A percentile compares a stretch with the other conserved stretches of the same genome.
Evolutionary conservation across 64 coral and sea anemone species (phyloP).

Genomic region (Hydrozoanthus tunicans): DNA sequence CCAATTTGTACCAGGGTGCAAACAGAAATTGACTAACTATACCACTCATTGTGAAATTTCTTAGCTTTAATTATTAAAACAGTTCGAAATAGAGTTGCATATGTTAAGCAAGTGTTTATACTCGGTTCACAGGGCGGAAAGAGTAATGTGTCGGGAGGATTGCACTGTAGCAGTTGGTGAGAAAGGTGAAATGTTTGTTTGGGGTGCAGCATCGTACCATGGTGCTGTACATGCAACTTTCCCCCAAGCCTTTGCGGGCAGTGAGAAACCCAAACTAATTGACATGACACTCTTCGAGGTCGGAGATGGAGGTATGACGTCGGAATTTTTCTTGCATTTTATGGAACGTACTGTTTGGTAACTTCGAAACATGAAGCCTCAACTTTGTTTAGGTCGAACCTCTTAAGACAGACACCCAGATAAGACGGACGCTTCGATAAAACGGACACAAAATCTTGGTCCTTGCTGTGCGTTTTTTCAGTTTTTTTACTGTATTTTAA

Average conservation of each 20-base stretch:
- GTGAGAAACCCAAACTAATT: neutral
- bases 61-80: neutral
- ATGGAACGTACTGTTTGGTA: no score
- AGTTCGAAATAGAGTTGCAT: neutral
- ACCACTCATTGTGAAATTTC: neutral
- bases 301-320: neutral
- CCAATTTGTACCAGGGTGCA: no score
- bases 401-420: no score
- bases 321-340: neutral
- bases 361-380: no score
- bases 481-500: no score
- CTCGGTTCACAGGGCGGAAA: neutral
- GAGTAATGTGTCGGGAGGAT: slow-evolving; percentile 10
- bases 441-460: no score
- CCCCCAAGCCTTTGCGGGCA: neutral
- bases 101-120: neutral
- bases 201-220: slow-evolving; percentile 35
- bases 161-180: slow-evolving; percentile 7
- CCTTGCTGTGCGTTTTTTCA: no score
- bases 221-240: neutral
- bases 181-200: neutral
- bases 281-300: neutral
- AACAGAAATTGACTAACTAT: no score
- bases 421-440: no score
- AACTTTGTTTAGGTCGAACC: no score